phyloP scores from a whole-genome alignment of 2,888 invertebrate genomes.

The Cotesia congregata region DNA sequence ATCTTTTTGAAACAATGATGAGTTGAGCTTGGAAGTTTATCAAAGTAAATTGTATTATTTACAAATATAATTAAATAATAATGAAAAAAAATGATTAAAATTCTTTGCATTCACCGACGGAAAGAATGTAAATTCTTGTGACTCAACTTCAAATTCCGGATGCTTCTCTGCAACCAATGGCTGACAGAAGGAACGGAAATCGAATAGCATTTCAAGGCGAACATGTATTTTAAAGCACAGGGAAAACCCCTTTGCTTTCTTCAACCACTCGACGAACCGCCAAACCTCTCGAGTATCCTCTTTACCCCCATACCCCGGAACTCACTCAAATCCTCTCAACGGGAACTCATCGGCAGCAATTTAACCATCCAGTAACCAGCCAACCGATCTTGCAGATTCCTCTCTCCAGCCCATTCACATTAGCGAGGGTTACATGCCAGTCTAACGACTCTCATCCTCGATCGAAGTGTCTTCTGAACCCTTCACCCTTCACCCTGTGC shows the following conservation, averaged over 20 bases:
- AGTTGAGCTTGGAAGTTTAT: too few relatives aligned
- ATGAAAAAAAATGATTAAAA: too few relatives aligned
- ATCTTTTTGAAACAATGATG: too few relatives aligned
- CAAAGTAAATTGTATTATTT: too few relatives aligned
- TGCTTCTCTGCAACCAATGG: too few relatives aligned
- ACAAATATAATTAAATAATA: too few relatives aligned
- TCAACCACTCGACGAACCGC: not conserved
- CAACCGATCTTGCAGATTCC: not conserved
- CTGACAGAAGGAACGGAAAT: too few relatives aligned
- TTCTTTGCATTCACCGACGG: too few relatives aligned
- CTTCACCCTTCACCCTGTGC: not conserved
- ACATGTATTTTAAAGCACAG: conserved; percentile 21
- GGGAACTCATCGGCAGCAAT: not conserved
- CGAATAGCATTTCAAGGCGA: not conserved
- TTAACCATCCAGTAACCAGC: not conserved
- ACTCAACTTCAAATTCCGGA: too few relatives aligned
- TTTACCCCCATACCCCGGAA: not conserved
- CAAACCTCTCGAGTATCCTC: not conserved
- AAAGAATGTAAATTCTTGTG: too few relatives aligned
- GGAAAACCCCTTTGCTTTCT: not conserved
- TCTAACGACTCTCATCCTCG: not conserved
- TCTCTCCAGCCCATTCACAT: not conserved
- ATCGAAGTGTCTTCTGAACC: not conserved
- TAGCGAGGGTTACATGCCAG: not conserved
- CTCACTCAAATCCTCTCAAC: not conserved